phyloP scores from a whole-genome alignment of 1,140 invertebrate genomes.

The Diuraphis noxia region DNA sequence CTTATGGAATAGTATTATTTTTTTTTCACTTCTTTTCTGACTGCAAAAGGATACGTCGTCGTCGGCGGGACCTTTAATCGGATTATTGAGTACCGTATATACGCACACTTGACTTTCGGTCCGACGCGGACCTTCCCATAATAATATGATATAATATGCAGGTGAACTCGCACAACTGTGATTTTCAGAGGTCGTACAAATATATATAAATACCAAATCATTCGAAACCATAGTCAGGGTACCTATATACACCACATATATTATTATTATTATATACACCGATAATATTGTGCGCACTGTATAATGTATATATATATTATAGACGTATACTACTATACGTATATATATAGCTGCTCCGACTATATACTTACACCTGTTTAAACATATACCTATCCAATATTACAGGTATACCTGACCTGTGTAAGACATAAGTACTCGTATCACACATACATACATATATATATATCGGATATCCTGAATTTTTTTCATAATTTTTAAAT shows the following conservation, averaged over 20 bases:
- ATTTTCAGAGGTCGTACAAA: conserved; percentile 11
- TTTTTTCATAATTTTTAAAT: too few species aligned
- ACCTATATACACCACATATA: not conserved
- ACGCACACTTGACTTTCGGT: conserved; percentile 28
- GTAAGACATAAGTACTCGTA: not conserved
- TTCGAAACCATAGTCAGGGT: not conserved
- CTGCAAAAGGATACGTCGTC: conserved; percentile 24
- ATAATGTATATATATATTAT: not conserved
- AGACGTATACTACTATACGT: too few species aligned
- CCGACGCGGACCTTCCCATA: not conserved
- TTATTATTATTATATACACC: not conserved
- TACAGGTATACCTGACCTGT: not conserved
- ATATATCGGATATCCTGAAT: not conserved
- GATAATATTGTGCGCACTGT: not conserved
- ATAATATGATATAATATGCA: conserved; percentile 17
- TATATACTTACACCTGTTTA: not conserved
- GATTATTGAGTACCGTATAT: conserved; percentile 46
- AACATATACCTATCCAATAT: not conserved
- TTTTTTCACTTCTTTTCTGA: conserved; percentile 6
- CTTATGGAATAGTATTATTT: not conserved
- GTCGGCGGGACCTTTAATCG: conserved; percentile 33
- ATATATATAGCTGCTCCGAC: not conserved
- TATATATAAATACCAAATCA: conserved; percentile 12
- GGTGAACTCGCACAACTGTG: not conserved
- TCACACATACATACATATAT: not conserved